Percentiles rank a stretch among this genome's conserved stretches.
These are phyloP conservation scores for Pheosia tremula DNA, from an alignment of 2,888 invertebrate species.

Conservation along the genomic window DNA sequence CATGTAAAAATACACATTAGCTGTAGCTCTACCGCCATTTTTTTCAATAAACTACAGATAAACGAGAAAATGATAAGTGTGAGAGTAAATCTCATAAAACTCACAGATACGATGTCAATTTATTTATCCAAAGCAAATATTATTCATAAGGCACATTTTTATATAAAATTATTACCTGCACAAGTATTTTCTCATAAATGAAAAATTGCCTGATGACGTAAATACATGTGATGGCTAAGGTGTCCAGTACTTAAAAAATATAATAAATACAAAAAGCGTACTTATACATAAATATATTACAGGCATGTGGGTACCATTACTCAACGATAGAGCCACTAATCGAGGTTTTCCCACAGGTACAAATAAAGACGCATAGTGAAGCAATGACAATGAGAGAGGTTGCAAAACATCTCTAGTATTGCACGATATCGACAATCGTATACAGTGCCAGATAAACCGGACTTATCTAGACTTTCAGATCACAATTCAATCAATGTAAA, in stretches of 20 bases:
- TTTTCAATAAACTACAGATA: constrained; percentile 37
- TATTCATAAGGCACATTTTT: neutral
- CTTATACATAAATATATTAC: neutral
- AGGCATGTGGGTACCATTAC: neutral
- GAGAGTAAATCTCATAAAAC: constrained; percentile 16
- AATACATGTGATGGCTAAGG: no score
- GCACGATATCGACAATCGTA: neutral
- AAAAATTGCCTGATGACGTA: no score
- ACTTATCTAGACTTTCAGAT: constrained; percentile 18
- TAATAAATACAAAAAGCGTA: no score
- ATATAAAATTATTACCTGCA: no score
- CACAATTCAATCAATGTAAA: constrained; percentile 48
- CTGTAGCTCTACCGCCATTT: constrained; percentile 36
- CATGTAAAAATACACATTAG: constrained; percentile 48
- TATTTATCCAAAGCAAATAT: neutral
- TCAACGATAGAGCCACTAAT: neutral
- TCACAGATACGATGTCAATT: neutral
- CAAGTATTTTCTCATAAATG: no score
- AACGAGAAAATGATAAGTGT: constrained; percentile 41
- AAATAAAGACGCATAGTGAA: neutral
- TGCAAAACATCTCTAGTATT: neutral
- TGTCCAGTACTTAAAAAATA: no score
- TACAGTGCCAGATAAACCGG: constrained; percentile 16
- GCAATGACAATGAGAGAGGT: neutral
- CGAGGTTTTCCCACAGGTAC: neutral